A percentile compares a stretch with the other conserved stretches of the same genome.
Evolutionary conservation across 2,113 vertebrate species (phyloP).

Genomic region (Clarias batrachus): DNA sequence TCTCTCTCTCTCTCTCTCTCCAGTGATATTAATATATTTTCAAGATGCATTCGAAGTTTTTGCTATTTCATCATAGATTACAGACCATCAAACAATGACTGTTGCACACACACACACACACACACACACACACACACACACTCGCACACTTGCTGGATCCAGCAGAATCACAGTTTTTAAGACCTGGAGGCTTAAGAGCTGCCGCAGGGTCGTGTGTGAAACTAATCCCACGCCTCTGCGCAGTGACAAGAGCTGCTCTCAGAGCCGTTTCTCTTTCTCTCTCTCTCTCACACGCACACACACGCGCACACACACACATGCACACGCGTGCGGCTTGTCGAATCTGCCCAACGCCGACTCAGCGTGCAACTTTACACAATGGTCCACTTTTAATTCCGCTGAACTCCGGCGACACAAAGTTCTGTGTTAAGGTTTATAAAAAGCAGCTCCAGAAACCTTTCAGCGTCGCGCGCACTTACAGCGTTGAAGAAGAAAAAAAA

Average conservation of each 20-base stretch:
- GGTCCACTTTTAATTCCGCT: not conserved
- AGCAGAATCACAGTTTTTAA: slow-evolving; percentile 57
- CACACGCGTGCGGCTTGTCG: slow-evolving; percentile 17
- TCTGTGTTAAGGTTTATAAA: not conserved
- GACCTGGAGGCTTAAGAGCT: slow-evolving; percentile 60
- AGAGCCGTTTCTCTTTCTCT: not conserved
- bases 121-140: slow-evolving; percentile 14
- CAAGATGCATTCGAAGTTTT: not conserved
- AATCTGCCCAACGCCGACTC: not conserved
- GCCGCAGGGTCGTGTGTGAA: slow-evolving; percentile 50
- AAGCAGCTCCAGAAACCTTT: not conserved
- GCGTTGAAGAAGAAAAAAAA: not conserved
- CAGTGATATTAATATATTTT: not conserved
- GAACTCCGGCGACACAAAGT: not conserved
- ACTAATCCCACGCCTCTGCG: slow-evolving; percentile 56
- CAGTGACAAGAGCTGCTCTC: slow-evolving; percentile 19
- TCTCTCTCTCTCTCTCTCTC: not conserved
- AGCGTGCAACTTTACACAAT: not conserved
- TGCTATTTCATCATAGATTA: not conserved
- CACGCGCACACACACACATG: no score
- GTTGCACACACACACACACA: not conserved
- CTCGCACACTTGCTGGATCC: slow-evolving; percentile 37
- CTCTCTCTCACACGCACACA: no score
- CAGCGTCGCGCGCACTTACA: not conserved
- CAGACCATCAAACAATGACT: not conserved